These are phyloP conservation scores for Aricia artaxerxes DNA, from an alignment of 2,888 invertebrate species.

Conservation along the genomic window DNA sequence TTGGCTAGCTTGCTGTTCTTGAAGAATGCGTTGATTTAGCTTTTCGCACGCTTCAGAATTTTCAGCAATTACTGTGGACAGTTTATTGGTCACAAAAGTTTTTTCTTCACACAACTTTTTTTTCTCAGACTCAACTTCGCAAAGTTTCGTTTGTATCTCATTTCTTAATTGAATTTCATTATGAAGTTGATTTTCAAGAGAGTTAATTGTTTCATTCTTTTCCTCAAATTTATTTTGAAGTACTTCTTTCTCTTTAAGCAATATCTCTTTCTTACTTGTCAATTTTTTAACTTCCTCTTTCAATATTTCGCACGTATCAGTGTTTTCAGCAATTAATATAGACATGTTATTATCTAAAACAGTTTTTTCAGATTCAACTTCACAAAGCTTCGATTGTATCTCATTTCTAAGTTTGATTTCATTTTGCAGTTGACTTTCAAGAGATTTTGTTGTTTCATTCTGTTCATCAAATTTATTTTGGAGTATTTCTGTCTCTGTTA, in stretches of 20 bases:
- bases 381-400: no score
- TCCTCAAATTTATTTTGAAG: not conserved
- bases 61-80: not conserved
- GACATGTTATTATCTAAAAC: no score
- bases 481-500: no score
- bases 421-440: no score
- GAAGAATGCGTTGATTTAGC: slow-evolving; percentile 23
- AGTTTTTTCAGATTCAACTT: no score
- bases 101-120: not conserved
- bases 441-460: no score
- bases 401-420: no score
- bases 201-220: not conserved
- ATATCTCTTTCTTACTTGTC: not conserved
- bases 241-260: not conserved
- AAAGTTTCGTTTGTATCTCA: not conserved
- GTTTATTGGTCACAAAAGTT: not conserved
- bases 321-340: no score
- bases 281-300: no score
- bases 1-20: slow-evolving; percentile 44
- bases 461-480: no score
- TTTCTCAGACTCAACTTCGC: not conserved
- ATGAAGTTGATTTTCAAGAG: not conserved
- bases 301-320: no score
- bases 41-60: not conserved
- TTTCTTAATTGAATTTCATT: not conserved